Conservation (phyloP, 2,797 vertebrate genomes). For the Acipenser transmontanus region DNA sequence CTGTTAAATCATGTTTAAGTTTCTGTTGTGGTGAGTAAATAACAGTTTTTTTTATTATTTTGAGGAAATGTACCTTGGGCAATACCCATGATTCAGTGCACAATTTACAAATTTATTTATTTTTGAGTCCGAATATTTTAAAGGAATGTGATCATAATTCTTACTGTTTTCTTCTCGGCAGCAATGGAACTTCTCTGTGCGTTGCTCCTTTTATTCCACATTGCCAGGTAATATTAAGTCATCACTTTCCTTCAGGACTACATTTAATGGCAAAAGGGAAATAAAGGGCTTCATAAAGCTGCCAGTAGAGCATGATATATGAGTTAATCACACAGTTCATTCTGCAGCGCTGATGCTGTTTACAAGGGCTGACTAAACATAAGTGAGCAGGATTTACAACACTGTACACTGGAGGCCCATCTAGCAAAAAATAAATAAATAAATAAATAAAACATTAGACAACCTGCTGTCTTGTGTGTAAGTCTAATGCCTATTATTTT, state of each 20-base stretch:
- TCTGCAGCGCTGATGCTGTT: conserved; percentile 30
- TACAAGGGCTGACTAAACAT: conserved; percentile 1
- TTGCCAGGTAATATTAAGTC: conserved; percentile 24
- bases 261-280: conserved; percentile 40
- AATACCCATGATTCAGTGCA: too few species aligned
- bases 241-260: conserved; percentile 30
- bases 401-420: not conserved
- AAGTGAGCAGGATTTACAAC: not conserved
- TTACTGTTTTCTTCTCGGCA: not conserved
- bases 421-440: too few species aligned
- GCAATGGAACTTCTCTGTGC: not conserved
- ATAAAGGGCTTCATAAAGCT: conserved; percentile 17
- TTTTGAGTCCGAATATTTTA: too few species aligned
- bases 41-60: too few species aligned
- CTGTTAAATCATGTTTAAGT: too few species aligned
- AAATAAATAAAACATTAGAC: not conserved
- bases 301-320: conserved; percentile 25
- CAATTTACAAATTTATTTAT: too few species aligned
- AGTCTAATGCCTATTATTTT: conserved; percentile 4
- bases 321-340: conserved; percentile 36
- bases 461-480: not conserved
- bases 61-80: too few species aligned
- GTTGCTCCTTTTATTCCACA: conserved; percentile 4
- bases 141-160: too few species aligned
- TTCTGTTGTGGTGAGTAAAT: too few species aligned